Base-by-base conservation (phyloP, 1,140 invertebrate species). In the Babylonia areolata region DNA sequence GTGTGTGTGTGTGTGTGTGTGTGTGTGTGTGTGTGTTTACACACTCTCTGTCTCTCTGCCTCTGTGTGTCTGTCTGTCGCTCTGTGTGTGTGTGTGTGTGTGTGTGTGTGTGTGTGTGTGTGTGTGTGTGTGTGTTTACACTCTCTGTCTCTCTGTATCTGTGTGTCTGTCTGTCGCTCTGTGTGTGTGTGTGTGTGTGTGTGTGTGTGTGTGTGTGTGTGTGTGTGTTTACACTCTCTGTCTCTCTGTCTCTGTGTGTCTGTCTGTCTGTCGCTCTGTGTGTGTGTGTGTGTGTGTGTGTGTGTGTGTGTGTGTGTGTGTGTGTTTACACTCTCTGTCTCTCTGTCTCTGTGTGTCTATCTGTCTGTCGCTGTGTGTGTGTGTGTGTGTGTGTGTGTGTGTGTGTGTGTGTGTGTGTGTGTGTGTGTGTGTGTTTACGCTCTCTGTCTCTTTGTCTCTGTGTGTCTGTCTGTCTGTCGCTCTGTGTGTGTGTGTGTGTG, bases 181-280 rank as follows among this genome's bases (percentile, higher is more conserved):
- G 58, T 69, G 58, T 69, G 58, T 69, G 58, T 69, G 58, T 69
- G 58, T 69, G 58, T 69, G 58, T 69, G 58, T 69, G 58, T 69
- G 58, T 6, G 58, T 69, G 46, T 2, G 46, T 51, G 46, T 51
- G 46, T 2, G 2, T 51, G 46, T 2, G 46, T 51, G 46, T 2
- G 46, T 51, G 46, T 17, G 46, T 2, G 46, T 51, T 15, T 9
- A 0, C 9, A 12, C 0, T 2, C 9, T 51, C 9, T 2, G 46
- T 3, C 9, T 2, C 9, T 17, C 15, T 69, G 58, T 23, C 6
- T 28, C 15, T 31, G 58, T 28, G 58, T 31, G 58, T 64, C 15
- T 3, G 23, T 69, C 6, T 23, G 6, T 69, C 15, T 3, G 58
- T 28, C 28, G 58, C 28, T 12, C 23, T n/a, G n/a, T n/a, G n/a